These are phyloP conservation scores for Gymnosoma rotundatum DNA, from an alignment of 2,888 invertebrate species.

Conservation along the genomic window DNA sequence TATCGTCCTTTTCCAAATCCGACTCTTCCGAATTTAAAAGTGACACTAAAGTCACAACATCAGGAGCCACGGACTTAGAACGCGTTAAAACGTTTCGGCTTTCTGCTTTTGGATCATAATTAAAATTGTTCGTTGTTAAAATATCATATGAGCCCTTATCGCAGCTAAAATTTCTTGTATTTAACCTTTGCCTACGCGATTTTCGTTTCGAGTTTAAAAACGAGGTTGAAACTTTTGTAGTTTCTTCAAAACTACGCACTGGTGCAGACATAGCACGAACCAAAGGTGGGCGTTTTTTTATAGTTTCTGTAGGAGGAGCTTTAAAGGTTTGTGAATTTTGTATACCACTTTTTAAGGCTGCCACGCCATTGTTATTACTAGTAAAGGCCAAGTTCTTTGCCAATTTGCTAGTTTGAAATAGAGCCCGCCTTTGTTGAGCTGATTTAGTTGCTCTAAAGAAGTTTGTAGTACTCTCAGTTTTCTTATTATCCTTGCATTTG, in stretches of 20 bases:
- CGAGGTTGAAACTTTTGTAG: constrained; percentile 73
- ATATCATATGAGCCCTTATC: constrained; percentile 57
- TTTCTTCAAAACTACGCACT: constrained; percentile 79
- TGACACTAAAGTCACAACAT: constrained; percentile 87
- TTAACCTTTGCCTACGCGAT: constrained; percentile 77
- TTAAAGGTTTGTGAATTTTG: constrained; percentile 69
- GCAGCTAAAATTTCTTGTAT: constrained; percentile 74
- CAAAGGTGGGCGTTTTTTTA: constrained; percentile 79
- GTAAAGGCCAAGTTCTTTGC: constrained; percentile 6
- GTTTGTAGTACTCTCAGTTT: constrained; percentile 25
- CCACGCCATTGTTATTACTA: constrained; percentile 21
- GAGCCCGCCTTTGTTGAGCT: constrained; percentile 48
- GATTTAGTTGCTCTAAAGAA: neutral
- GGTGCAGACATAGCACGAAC: constrained; percentile 83
- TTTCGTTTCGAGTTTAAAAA: constrained; percentile 77
- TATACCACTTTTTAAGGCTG: constrained; percentile 10
- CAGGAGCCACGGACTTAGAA: constrained; percentile 79
- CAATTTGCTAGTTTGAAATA: constrained; percentile 49
- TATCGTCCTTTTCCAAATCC: constrained; percentile 84
- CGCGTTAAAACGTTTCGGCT: constrained; percentile 76
- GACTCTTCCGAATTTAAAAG: constrained; percentile 86
- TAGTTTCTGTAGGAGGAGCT: constrained; percentile 75
- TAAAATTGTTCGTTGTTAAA: constrained; percentile 54
- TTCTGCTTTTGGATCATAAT: constrained; percentile 38
- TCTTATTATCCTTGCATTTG: constrained; percentile 30